Percentiles rank a stretch among this genome's conserved stretches.
Evolutionary conservation across 92 coral and sea anemone genomes (phyloP).

Genomic region (Porites lobata): DNA sequence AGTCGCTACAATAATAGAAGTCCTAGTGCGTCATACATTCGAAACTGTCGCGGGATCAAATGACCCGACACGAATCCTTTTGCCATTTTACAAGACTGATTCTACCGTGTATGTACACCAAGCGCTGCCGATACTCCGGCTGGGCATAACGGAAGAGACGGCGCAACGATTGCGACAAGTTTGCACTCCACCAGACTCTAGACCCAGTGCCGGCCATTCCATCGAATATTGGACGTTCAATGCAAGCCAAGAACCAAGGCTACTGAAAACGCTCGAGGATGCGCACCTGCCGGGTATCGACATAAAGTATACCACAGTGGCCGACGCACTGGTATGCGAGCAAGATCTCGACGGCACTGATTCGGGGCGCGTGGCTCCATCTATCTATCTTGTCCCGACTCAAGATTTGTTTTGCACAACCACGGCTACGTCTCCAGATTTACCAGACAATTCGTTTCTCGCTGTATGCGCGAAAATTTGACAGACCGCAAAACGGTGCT

Average conservation of each 20-base stretch:
- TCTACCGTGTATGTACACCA: slow-evolving; percentile 10
- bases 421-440: neutral
- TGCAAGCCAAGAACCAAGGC: neutral
- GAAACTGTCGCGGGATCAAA: neutral
- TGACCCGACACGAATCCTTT: neutral
- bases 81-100: slow-evolving; percentile 7
- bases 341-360: neutral
- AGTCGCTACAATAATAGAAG: neutral
- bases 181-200: neutral
- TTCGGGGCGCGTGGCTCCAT: slow-evolving; percentile 24
- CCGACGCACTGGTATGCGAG: neutral
- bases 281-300: neutral
- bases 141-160: neutral
- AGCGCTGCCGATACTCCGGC: slow-evolving; percentile 1
- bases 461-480: neutral
- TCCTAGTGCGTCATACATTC: slow-evolving; percentile 1
- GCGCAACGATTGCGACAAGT: neutral
- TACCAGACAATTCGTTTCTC: neutral
- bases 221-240: slow-evolving; percentile 23
- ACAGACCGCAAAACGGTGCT: slow-evolving; percentile 3
- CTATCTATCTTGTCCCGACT: slow-evolving; percentile 1
- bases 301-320: neutral
- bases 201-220: neutral
- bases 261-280: neutral
- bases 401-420: neutral